These are phyloP conservation scores for Rhyzopertha dominica DNA, from an alignment of 1,140 invertebrate species.

Conservation along the genomic window DNA sequence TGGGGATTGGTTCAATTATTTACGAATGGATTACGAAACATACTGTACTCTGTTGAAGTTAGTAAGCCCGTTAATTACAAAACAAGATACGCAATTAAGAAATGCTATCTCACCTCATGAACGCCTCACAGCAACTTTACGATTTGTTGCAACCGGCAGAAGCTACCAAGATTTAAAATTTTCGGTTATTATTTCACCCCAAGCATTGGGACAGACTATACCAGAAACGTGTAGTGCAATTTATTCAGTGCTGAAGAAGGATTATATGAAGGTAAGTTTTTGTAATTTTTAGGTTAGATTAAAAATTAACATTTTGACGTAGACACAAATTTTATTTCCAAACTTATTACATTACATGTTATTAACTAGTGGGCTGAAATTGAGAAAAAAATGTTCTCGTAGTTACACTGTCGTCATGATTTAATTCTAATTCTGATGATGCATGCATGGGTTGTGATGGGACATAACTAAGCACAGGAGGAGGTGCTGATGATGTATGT, in stretches of 20 bases:
- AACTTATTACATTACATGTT: no score
- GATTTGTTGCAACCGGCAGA: conserved; percentile 9
- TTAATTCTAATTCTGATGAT: no score
- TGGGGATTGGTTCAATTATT: conserved; percentile 24
- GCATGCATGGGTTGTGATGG: no score
- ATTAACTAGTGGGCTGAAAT: no score
- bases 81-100: conserved; percentile 3
- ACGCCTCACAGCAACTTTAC: conserved; percentile 11
- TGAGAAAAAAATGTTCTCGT: no score
- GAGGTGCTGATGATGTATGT: no score
- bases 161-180: conserved; percentile 23
- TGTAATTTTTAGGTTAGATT: neutral
- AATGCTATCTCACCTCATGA: conserved; percentile 14
- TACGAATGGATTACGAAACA: conserved; percentile 17
- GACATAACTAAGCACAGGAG: no score
- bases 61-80: conserved; percentile 11
- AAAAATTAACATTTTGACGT: no score
- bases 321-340: no score
- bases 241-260: conserved; percentile 12
- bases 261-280: conserved; percentile 11
- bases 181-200: conserved; percentile 12
- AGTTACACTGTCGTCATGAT: no score
- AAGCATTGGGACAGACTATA: conserved; percentile 16
- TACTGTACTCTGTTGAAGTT: conserved; percentile 15
- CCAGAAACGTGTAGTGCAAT: conserved; percentile 21